Conservation (phyloP, 1,140 invertebrate genomes). For the Listronotus bonariensis region DNA sequence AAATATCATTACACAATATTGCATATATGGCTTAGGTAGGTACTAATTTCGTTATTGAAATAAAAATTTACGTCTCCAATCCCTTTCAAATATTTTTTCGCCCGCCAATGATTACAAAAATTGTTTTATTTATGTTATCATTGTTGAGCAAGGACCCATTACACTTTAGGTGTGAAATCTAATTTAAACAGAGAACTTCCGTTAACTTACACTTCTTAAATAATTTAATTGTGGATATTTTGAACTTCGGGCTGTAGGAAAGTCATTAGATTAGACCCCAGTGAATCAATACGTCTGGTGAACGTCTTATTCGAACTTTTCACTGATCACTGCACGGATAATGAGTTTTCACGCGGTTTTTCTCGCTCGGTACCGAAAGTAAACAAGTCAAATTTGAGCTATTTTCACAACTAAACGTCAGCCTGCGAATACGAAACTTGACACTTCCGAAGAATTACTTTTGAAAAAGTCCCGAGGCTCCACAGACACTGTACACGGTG, state of each 20-base stretch:
- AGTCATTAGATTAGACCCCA: conserved; percentile 21
- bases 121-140: too few species aligned
- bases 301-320: conserved; percentile 5
- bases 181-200: not conserved
- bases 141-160: too few species aligned
- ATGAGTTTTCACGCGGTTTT: conserved; percentile 7
- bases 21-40: too few species aligned
- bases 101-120: too few species aligned
- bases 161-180: not conserved
- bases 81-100: too few species aligned
- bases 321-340: conserved; percentile 9
- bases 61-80: too few species aligned
- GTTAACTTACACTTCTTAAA: conserved; percentile 32
- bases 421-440: conserved; percentile 8
- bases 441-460: conserved; percentile 21
- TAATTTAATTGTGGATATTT: conserved; percentile 26
- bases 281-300: conserved; percentile 24
- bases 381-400: conserved; percentile 17
- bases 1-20: too few species aligned
- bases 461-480: conserved; percentile 22
- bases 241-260: conserved; percentile 6
- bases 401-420: not conserved
- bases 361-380: conserved; percentile 1
- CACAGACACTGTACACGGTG: conserved; percentile 21
- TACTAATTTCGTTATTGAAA: too few species aligned